phyloP scores from a whole-genome alignment of 2,797 vertebrate species.

The Pangasius larnaudii region DNA sequence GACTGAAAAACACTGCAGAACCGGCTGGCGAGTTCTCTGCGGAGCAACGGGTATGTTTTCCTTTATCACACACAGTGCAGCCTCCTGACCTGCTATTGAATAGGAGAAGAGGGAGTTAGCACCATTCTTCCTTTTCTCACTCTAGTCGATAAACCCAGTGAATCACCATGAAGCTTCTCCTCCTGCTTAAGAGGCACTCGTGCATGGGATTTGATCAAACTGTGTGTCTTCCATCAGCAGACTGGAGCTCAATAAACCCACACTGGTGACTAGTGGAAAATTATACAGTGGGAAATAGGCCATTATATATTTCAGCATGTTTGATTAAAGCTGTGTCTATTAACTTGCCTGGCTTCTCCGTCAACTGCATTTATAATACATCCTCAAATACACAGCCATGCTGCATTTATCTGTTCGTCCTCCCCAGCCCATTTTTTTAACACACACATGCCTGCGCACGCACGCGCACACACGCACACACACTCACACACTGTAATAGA shows the following conservation, averaged over 20 bases:
- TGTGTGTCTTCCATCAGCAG: slow-evolving; percentile 31
- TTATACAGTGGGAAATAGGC: slow-evolving; percentile 35
- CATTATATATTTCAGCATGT: slow-evolving; percentile 40
- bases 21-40: background rate
- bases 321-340: slow-evolving; percentile 46
- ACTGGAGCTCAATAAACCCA: slow-evolving; percentile 33
- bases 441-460: background rate
- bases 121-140: slow-evolving; percentile 40
- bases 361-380: slow-evolving; percentile 45
- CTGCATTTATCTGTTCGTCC: slow-evolving; percentile 41
- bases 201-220: slow-evolving; percentile 42
- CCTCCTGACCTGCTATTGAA: slow-evolving; percentile 38
- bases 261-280: slow-evolving; percentile 41
- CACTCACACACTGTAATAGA: slow-evolving; percentile 36
- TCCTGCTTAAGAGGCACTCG: slow-evolving; percentile 42
- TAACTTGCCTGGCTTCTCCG: slow-evolving; percentile 33
- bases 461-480: background rate
- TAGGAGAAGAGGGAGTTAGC: slow-evolving; percentile 39
- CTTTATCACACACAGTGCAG: slow-evolving; percentile 34
- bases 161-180: slow-evolving; percentile 46
- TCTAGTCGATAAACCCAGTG: slow-evolving; percentile 51
- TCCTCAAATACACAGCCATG: slow-evolving; percentile 15
- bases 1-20: slow-evolving; percentile 12
- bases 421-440: slow-evolving; percentile 5
- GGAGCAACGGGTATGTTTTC: slow-evolving; percentile 7